Evolutionary conservation across 2,113 vertebrate genomes (phyloP), one percentile per base, ranked within the genome.

Genomic region (Chroicocephalus ridibundus): DNA sequence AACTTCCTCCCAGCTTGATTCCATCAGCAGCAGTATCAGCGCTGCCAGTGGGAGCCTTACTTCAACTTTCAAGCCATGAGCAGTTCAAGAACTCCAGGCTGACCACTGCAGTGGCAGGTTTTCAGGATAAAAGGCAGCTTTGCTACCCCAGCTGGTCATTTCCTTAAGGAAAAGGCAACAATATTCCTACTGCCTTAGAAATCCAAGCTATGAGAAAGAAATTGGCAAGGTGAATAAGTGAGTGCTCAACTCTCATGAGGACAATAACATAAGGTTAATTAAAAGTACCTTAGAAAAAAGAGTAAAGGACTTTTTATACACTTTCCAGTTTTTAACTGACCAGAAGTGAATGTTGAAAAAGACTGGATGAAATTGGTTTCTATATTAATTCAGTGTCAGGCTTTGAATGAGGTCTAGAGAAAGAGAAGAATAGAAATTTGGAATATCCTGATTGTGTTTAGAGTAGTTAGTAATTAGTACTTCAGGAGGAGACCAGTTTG

Each of bases 391-490:
- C 81, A 42, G 20, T 84, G 44, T 79, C 61, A 85, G 57, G 49
- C 34, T 91, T 95, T 74, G 77, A 78, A 89, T 70, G 65, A 75
- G 84, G 26, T 15, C 65, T 89, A 44, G 61, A 68, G 69, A 90
- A 79, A 72, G 25, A 44, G 44, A 60, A 68, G 49, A 87, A 87
- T 76, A 76, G 21, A 61, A 84, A 60, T 93, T 64, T 55, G 65
- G 47, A 81, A 54, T 75, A 68, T 69, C 62, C 84, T 88, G 78
- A 52, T 76, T 95, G 88, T 90, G 47, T 75, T 95, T 84, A 93
- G 77, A 91, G 55, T 81, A 69, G 54, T 58, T 74, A 42, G 16
- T 90, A 91, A 86, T 80, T 86, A 60, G 66, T 52, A 79, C 66
- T 77, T 88, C 31, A 71, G n/a, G 82, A 66, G 38, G 29, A 81